Evolutionary conservation across 2,113 vertebrate species (phyloP).

Genomic region (Jaculus jaculus): DNA sequence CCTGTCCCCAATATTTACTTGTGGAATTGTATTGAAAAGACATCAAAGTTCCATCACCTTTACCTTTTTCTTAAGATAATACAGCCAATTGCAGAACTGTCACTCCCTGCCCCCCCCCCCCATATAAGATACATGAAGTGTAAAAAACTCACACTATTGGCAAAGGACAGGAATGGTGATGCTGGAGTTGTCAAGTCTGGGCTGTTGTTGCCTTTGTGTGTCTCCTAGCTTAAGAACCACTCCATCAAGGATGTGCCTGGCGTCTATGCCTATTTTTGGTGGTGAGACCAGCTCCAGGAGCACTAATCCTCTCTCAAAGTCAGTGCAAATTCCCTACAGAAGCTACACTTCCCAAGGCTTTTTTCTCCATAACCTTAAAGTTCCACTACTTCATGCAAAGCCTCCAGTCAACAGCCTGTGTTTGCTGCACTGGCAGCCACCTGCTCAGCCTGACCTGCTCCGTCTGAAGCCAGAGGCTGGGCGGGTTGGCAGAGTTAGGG

Average conservation of each 20-base stretch:
- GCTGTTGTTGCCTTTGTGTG: too few species aligned
- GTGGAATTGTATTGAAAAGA: constrained; percentile 62
- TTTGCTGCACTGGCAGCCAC: background rate
- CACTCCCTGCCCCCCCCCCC: too few species aligned
- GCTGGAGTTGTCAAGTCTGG: background rate
- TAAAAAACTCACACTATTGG: background rate
- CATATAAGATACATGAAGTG: constrained; percentile 10
- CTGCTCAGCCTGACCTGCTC: background rate
- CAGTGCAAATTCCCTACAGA: background rate
- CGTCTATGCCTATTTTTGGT: background rate
- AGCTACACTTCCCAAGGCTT: background rate
- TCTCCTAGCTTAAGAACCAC: background rate
- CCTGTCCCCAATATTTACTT: background rate
- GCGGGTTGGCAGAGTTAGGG: background rate
- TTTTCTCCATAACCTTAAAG: background rate
- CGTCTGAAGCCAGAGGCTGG: background rate
- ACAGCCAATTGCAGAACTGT: background rate
- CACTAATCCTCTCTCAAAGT: background rate
- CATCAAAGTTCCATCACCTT: constrained; percentile 38
- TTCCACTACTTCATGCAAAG: background rate
- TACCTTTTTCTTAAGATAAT: constrained; percentile 22
- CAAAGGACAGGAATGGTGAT: background rate
- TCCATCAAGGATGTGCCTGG: background rate
- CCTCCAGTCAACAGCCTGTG: background rate
- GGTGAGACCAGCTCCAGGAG: background rate